Conservation (phyloP, 1,140 invertebrate species). For the Drosophila tani region DNA sequence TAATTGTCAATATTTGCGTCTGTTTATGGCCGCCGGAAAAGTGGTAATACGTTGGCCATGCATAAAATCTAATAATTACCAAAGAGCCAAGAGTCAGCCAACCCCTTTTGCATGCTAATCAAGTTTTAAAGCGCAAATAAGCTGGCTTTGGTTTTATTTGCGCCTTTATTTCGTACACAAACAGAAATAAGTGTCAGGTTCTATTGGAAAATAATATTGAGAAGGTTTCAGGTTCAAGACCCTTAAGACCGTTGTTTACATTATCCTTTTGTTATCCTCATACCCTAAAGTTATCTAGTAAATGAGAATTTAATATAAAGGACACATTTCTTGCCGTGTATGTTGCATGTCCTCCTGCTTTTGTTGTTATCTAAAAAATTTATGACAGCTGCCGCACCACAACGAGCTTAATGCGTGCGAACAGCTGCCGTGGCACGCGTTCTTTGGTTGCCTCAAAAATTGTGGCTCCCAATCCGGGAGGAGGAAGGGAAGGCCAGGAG, state of each 20-base stretch:
- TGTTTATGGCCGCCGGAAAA: slow-evolving; percentile 49
- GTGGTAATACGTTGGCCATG: slow-evolving; percentile 32
- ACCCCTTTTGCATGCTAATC: slow-evolving; percentile 69
- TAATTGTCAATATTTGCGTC: slow-evolving; percentile 80
- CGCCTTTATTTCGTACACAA: slow-evolving; percentile 23
- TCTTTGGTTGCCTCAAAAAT: slow-evolving; percentile 29
- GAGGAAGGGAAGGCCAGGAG: background rate
- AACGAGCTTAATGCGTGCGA: slow-evolving; percentile 70
- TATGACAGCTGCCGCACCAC: slow-evolving; percentile 64
- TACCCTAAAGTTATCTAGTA: background rate
- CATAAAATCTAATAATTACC: slow-evolving; percentile 81
- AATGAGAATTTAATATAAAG: background rate
- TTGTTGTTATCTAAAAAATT: slow-evolving; percentile 65
- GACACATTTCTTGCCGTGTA: slow-evolving; percentile 17
- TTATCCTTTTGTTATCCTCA: background rate
- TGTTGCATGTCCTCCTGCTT: slow-evolving; percentile 20
- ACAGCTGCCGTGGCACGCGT: slow-evolving; percentile 75
- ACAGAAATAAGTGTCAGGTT: background rate
- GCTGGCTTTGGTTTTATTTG: slow-evolving; percentile 47
- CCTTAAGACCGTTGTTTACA: background rate
- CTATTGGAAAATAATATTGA: no score
- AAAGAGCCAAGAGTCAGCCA: slow-evolving; percentile 20
- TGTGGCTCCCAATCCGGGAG: background rate
- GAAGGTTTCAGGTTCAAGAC: background rate
- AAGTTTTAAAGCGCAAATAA: slow-evolving; percentile 61